Percentiles rank a stretch among this genome's conserved stretches.
Evolutionary conservation across 2,888 invertebrate species (phyloP).

Genomic region (Drosophila macrospina): DNA sequence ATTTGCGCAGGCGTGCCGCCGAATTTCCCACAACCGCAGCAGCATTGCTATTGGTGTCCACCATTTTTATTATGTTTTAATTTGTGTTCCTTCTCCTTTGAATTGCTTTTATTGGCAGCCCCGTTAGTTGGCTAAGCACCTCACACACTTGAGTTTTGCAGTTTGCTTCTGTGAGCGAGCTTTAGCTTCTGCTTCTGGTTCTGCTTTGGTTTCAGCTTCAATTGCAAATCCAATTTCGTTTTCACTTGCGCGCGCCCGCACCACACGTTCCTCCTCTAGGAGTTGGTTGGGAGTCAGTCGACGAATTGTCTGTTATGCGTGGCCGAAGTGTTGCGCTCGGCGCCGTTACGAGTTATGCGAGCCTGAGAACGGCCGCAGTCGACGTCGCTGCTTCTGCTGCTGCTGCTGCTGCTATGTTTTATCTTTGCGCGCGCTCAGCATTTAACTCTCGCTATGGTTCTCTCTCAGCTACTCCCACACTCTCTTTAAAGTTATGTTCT

Average conservation of each 20-base stretch:
- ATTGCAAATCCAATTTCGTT: conserved; percentile 39
- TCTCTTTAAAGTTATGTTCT: conserved; percentile 38
- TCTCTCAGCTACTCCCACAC: conserved; percentile 27
- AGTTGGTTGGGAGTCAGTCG: conserved; percentile 10
- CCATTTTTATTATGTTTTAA: conserved; percentile 58
- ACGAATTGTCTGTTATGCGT: conserved; percentile 51
- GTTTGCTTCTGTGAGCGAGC: conserved; percentile 1
- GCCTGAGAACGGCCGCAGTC: conserved; percentile 49
- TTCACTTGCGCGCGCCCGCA: conserved; percentile 39
- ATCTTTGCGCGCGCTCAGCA: conserved; percentile 61
- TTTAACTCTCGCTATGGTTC: conserved; percentile 12
- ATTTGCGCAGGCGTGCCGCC: conserved; percentile 85
- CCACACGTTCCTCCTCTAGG: conserved; percentile 24
- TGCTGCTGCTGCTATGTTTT: conserved; percentile 41
- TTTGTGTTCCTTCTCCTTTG: conserved; percentile 24
- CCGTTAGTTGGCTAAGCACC: conserved; percentile 27
- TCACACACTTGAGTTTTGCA: conserved; percentile 11
- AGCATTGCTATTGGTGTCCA: conserved; percentile 70
- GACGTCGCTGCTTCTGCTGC: conserved; percentile 33
- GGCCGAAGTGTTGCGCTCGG: conserved; percentile 57
- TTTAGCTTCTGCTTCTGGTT: conserved; percentile 32
- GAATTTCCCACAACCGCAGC: conserved; percentile 62
- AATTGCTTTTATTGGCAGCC: conserved; percentile 28
- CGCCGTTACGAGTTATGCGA: conserved; percentile 58
- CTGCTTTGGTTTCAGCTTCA: conserved; percentile 6